Evolutionary conservation across 2,797 vertebrate genomes (phyloP), one percentile per base, ranked within the genome.

Genomic region (Nyctibius grandis): DNA sequence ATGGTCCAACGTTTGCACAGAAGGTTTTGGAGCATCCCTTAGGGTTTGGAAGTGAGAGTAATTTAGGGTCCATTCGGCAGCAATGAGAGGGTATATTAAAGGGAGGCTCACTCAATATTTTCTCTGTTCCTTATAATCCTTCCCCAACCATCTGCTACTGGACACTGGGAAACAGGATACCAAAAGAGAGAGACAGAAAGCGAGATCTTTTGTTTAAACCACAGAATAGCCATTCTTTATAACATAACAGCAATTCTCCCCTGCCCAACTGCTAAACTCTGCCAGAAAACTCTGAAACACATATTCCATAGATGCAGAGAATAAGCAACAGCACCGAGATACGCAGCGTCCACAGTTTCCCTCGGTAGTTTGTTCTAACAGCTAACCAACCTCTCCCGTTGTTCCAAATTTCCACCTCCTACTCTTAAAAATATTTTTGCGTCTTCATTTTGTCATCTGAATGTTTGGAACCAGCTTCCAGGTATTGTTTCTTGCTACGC

Each of bases 361-460:
- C 85, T 23, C 4, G 48, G 36, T 2, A 63, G 67, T 11, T 26
- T 86, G 79, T 36, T 81, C 86, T n/a, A 60, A 26, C 4, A 68
- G 72, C 64, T 36, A 12, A 23, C 64, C 36, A 12, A 23, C 38
- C 78, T 70, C 70, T 31, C 70, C 84, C 42, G 72, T 56, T 75
- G 68, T 31, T 89, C 85, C 20, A 53, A 45, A 92, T 42, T 91
- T 78, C 91, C 94, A 89, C 75, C 87, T 95, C 91, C 51, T 42
- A 42, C 88, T 92, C 92, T 89, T 69, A 59, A 69, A 95, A 95
- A 83, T 77, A 87, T 68, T 95, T 94, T 67, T 77, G 63, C 1
- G 0, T 81, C 91, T 94, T 96, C 94, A 77, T 96, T 95, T 95
- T 96, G 91, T 77, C 93, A 93, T 92, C 61, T 34, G 54, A 82